Percentiles rank a stretch among this genome's conserved stretches.
phyloP scores from a whole-genome alignment of 1,140 invertebrate genomes.

The Bradysia coprophila region DNA sequence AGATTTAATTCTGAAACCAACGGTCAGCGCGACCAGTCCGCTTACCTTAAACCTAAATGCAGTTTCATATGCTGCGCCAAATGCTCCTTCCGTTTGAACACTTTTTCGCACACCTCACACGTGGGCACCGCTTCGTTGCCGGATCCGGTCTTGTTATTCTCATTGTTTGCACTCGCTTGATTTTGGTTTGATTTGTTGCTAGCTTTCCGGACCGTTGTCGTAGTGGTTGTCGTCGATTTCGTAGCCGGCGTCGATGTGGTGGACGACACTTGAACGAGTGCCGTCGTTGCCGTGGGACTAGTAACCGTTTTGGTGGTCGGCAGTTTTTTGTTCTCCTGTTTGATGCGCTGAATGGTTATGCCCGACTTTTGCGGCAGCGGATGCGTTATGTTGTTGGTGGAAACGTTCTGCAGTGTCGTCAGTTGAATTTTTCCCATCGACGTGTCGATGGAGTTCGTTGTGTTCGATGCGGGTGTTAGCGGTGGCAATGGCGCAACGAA shows the following conservation, averaged over 20 bases:
- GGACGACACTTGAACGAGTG: constrained; percentile 12
- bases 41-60: constrained; percentile 44
- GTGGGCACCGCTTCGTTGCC: neutral
- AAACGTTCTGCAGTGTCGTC: neutral
- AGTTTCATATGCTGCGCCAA: constrained; percentile 51
- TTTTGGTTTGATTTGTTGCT: constrained; percentile 6
- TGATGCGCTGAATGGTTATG: constrained; percentile 15
- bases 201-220: neutral
- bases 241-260: constrained; percentile 20
- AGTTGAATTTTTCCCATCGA: constrained; percentile 4
- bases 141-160: neutral
- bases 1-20: neutral
- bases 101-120: constrained; percentile 36
- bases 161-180: neutral
- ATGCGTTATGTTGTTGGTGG: neutral
- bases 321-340: too few relatives aligned
- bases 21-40: too few relatives aligned
- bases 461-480: neutral
- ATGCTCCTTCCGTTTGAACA: constrained; percentile 52
- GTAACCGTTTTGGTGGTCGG: constrained; percentile 6
- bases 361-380: constrained; percentile 4
- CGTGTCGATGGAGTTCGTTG: constrained; percentile 5
- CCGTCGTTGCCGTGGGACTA: constrained; percentile 7
- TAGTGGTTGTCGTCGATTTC: constrained; percentile 9
- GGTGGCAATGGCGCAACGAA: neutral